Base-by-base conservation (phyloP, 2,888 invertebrate genomes). In the Dynastes tityus region DNA sequence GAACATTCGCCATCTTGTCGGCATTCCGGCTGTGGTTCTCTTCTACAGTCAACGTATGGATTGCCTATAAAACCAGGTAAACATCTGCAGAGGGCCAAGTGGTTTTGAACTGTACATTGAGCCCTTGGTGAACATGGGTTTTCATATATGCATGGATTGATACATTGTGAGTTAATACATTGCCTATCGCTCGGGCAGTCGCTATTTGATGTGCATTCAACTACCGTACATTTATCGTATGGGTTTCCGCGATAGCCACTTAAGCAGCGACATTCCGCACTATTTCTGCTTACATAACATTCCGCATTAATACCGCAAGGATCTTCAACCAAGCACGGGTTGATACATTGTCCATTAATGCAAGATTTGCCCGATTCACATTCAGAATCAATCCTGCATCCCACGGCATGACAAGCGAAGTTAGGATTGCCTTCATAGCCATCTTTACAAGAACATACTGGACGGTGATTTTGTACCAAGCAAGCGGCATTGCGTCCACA, bases 391-490 rank as follows among this genome's bases (percentile, higher is more conserved):
- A 93, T 92, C 80, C 94, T 92, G 86, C 97, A 97, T 58, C 97
- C 97, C 51, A 96, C 93, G 29, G 94, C 91, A 84, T 93, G 92
- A 86, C 97, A 97, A 70, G 92, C 91, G 49, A 94, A 92, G 86
- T 96, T 94, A 2, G 97, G 96, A 89, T 97, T 95, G 65, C 97
- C 97, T 86, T 96, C 95, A 86, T 91, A 96, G 49, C 96, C 96
- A 84, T 94, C 92, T 83, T 92, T 91, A 87, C 97, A 97, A 2
- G 95, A 95, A 87, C 97, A 97, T 53, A 95, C 93, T 1, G 97
- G 96, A 80, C 96, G 92, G 86, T 97, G 97, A 84, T 96, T 94
- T 80, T 93, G 92, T 5, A 97, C 93, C 81, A 92, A 92, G 85
- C 97, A 97, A 83, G 94, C 92, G 55, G 96, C 94, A 85, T 97